phyloP scores from a whole-genome alignment of 2,797 vertebrate species.

The Chlorospingus semifuscus region DNA sequence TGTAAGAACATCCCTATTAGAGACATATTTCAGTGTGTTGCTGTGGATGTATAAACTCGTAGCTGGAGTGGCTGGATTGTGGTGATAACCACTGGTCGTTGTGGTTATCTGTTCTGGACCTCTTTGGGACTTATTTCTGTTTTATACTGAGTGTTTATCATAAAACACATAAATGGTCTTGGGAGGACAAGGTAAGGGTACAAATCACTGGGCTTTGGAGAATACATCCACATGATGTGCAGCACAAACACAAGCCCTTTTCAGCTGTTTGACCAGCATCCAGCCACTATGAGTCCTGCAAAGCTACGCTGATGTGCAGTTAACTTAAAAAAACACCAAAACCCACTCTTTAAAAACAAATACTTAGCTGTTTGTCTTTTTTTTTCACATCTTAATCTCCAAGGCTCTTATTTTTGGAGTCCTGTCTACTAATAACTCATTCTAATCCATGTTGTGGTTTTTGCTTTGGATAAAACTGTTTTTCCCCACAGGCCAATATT shows the following conservation, averaged over 20 bases:
- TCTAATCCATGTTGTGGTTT: neutral
- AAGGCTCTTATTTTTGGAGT: neutral
- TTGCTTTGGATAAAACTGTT: neutral
- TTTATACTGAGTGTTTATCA: neutral
- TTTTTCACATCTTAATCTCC: neutral
- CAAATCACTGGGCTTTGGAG: neutral
- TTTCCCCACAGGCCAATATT: neutral
- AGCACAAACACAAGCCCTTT: neutral
- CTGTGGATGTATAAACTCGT: neutral
- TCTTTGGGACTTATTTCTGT: neutral
- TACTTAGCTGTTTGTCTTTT: neutral
- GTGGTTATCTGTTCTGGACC: neutral
- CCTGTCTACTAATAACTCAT: neutral
- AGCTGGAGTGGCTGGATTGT: neutral
- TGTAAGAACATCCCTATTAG: neutral
- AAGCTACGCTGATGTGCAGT: neutral
- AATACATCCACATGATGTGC: neutral
- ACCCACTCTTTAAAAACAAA: neutral
- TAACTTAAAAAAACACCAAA: neutral
- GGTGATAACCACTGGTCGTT: neutral
- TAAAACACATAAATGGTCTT: neutral
- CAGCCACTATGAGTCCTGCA: neutral
- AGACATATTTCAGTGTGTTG: neutral
- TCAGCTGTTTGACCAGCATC: neutral
- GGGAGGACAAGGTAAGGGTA: neutral